phyloP scores from a whole-genome alignment of 2,797 vertebrate species.

The Anabacerthia variegaticeps region DNA sequence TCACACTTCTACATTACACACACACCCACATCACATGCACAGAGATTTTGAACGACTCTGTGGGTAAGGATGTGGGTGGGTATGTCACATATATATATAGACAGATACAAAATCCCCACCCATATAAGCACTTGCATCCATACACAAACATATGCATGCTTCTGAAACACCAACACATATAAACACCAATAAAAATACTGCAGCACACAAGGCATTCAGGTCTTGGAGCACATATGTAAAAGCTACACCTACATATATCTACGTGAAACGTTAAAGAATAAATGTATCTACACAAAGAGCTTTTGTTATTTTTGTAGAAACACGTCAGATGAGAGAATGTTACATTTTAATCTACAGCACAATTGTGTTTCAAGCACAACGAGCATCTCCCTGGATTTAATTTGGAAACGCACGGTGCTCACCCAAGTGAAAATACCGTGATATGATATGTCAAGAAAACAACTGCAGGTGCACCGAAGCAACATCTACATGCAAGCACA shows the following conservation, averaged over 20 bases:
- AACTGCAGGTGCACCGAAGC: constrained; percentile 44
- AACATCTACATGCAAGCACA: constrained; percentile 31
- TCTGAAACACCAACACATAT: constrained; percentile 25
- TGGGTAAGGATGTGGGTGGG: constrained; percentile 63
- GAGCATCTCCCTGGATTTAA: background rate
- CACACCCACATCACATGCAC: constrained; percentile 67
- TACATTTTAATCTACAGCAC: background rate
- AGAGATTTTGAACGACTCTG: constrained; percentile 58
- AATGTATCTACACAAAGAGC: background rate
- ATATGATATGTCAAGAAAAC: background rate
- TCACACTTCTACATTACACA: constrained; percentile 66
- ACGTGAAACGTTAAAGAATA: background rate
- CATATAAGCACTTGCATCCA: constrained; percentile 40
- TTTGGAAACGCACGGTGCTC: background rate
- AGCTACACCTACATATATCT: background rate
- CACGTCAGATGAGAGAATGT: background rate
- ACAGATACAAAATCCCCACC: constrained; percentile 59
- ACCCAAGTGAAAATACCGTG: background rate
- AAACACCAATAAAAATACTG: constrained; percentile 20
- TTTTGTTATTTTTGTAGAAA: background rate
- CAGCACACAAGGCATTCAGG: background rate
- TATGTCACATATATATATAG: constrained; percentile 62
- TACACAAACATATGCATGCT: constrained; percentile 60
- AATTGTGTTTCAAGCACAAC: background rate
- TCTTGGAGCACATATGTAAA: background rate